These are phyloP conservation scores for Pachliopta kotzebuea DNA, from an alignment of 2,888 invertebrate species.

Conservation along the genomic window DNA sequence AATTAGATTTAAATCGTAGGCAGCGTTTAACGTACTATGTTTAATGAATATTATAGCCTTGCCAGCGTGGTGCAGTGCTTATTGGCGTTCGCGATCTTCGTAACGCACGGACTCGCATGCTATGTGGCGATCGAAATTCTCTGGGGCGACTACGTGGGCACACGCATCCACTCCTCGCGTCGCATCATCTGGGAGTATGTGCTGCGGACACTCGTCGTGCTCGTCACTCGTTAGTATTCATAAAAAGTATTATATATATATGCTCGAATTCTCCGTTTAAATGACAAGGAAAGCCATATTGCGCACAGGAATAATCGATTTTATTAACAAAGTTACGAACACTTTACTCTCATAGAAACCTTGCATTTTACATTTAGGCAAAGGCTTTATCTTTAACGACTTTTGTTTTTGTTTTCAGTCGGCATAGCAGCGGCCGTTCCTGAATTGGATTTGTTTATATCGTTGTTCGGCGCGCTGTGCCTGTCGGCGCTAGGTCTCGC, in stretches of 20 bases:
- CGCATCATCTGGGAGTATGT: slow-evolving; percentile 87
- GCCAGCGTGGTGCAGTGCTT: slow-evolving; percentile 87
- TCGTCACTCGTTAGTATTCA: slow-evolving; percentile 90
- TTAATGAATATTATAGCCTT: slow-evolving; percentile 66
- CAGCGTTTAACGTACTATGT: no score
- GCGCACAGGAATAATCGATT: not conserved
- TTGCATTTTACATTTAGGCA: no score
- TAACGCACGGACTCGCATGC: slow-evolving; percentile 95
- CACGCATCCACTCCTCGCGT: slow-evolving; percentile 80
- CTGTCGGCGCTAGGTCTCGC: slow-evolving; percentile 93
- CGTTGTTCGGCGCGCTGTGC: slow-evolving; percentile 93
- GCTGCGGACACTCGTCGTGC: slow-evolving; percentile 87
- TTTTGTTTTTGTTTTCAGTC: slow-evolving; percentile 78
- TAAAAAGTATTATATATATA: not conserved
- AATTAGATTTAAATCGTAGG: no score
- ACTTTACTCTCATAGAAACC: not conserved
- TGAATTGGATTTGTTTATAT: slow-evolving; percentile 89
- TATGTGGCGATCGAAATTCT: slow-evolving; percentile 97
- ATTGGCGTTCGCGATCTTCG: slow-evolving; percentile 90
- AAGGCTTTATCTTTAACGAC: not conserved
- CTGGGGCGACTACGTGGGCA: slow-evolving; percentile 88
- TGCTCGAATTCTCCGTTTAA: slow-evolving; percentile 7
- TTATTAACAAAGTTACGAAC: not conserved
- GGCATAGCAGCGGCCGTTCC: slow-evolving; percentile 92
- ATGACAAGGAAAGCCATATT: not conserved